Evolutionary conservation across 2,888 invertebrate species (phyloP).

Genomic region (Notodonta dromedarius): DNA sequence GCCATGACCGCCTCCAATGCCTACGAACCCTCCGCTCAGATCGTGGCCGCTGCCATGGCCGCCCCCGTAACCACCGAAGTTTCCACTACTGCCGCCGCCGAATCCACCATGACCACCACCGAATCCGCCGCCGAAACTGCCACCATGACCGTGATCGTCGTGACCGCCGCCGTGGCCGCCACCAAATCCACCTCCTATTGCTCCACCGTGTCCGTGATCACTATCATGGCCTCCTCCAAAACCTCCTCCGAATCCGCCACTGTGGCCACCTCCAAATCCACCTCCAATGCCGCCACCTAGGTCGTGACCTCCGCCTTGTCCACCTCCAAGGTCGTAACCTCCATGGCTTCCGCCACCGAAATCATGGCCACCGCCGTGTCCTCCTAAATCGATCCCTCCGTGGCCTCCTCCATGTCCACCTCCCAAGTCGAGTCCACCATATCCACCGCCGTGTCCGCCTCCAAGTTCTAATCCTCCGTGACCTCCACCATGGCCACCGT

Average conservation of each 20-base stretch:
- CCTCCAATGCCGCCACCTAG: constrained; percentile 40
- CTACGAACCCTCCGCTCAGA: constrained; percentile 20
- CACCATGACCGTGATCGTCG: constrained; percentile 60
- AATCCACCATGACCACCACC: constrained; percentile 44
- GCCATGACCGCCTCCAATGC: constrained; percentile 41
- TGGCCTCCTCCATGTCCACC: constrained; percentile 24
- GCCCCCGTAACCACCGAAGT: constrained; percentile 42
- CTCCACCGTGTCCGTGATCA: constrained; percentile 33
- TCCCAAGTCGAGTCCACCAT: constrained; percentile 20
- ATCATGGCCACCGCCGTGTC: constrained; percentile 36
- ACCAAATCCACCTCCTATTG: constrained; percentile 35
- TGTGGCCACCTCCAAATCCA: constrained; percentile 53
- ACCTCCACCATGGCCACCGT: constrained; percentile 60
- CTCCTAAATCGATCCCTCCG: constrained; percentile 22
- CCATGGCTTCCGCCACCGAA: constrained; percentile 36
- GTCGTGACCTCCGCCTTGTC: constrained; percentile 40
- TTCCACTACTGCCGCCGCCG: constrained; percentile 36
- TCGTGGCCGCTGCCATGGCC: constrained; percentile 46
- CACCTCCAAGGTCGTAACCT: constrained; percentile 39
- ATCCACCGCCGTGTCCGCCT: constrained; percentile 33
- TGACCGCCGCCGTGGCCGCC: constrained; percentile 54
- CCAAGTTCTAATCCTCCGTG: constrained; percentile 21
- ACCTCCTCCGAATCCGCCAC: constrained; percentile 35
- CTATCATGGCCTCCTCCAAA: constrained; percentile 58
- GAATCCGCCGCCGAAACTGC: constrained; percentile 48